Evolutionary conservation across 2,888 invertebrate species (phyloP).

Genomic region (Lasioglossum pauxillum): DNA sequence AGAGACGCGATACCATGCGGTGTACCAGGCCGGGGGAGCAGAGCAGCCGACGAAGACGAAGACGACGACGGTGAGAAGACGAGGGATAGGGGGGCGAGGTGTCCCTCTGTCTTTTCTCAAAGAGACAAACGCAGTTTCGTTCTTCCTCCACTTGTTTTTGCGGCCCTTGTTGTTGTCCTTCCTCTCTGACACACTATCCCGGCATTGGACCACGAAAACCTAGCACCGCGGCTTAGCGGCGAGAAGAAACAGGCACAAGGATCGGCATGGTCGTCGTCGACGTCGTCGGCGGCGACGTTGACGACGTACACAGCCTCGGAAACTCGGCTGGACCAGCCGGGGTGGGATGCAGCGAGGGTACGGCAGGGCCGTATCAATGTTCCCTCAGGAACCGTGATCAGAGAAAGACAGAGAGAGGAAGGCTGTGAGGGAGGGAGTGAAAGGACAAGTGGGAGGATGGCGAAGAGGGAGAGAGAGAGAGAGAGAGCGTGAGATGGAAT

Average conservation of each 20-base stretch:
- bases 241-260: constrained; percentile 55
- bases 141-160: constrained; percentile 36
- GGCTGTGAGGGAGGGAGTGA: constrained; percentile 31
- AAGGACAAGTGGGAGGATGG: constrained; percentile 45
- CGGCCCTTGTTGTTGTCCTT: constrained; percentile 21
- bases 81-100: neutral
- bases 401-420: constrained; percentile 17
- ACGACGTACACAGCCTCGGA: constrained; percentile 19
- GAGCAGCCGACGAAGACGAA: neutral
- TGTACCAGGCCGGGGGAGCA: neutral
- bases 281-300: constrained; percentile 38
- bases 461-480: constrained; percentile 28
- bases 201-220: constrained; percentile 3
- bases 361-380: constrained; percentile 70
- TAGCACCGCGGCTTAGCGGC: constrained; percentile 31
- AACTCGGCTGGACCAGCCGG: constrained; percentile 24
- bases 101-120: constrained; percentile 31
- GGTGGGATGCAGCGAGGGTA: constrained; percentile 37
- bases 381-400: constrained; percentile 63
- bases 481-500: constrained; percentile 13
- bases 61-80: neutral
- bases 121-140: constrained; percentile 26
- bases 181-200: neutral
- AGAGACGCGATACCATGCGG: neutral
- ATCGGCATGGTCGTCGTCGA: constrained; percentile 40